Base-by-base conservation (phyloP, 2,888 invertebrate genomes). In the Dermolepida albohirtum region DNA sequence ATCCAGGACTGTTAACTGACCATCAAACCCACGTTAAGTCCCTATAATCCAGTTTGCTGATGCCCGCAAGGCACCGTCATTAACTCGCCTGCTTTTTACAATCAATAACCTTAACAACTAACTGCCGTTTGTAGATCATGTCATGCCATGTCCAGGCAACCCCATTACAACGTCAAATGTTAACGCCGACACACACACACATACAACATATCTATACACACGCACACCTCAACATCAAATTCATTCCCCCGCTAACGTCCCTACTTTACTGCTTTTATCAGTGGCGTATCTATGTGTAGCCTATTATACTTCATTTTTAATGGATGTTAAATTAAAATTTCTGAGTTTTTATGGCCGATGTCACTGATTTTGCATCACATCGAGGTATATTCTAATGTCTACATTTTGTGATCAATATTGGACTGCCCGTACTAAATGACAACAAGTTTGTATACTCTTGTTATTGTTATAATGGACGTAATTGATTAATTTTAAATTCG, bases 31-130 rank as follows among this genome's bases (percentile, higher is more conserved):
- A 66, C 67, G 73, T 71, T 64, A 66, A 67, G 67, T 64, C 57
- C 55, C 68, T 54, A 39, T 54, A 73, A 74, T 74, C 74, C 73
- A 71, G 63, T 66, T 70, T 69, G 63, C 71, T 70, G 70, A 71
- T 68, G 73, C 69, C 71, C 70, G 66, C 71, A 71, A 68, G 73
- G 73, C 72, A 72, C 71, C 73, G 70, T 74, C 68, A 74, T 74
- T 74, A 73, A 72, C 70, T 14, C 14, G 72, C 72, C 68, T 69
- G 72, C 71, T 71, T 73, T 74, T 73, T 72, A 72, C 68, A 74
- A 74, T 74, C 74, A 72, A 74, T 74, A 74, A 72, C 69, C 70
- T 70, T 72, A 72, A 49, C 49, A 49, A 49, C 17, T 71, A 71
- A 73, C 69, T 71, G 71, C 71, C 68, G 69, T 72, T 72, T 73